Percentiles rank a stretch among this genome's conserved stretches.
Evolutionary conservation across 2,888 invertebrate species (phyloP).

Genomic region (Agrochola litura): DNA sequence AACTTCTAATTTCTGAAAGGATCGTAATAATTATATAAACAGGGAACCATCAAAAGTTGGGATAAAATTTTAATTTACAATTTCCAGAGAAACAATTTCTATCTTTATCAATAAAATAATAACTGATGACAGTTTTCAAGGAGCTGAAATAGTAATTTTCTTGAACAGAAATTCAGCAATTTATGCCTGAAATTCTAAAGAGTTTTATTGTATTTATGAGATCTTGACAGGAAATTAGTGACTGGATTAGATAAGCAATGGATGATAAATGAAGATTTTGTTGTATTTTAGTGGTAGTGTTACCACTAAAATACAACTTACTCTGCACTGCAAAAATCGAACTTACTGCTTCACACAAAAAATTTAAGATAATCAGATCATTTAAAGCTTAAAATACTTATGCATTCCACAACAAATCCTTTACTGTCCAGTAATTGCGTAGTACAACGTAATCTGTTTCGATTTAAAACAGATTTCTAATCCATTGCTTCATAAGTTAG

Average conservation of each 20-base stretch:
- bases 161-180: conserved; percentile 44
- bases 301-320: too few species aligned
- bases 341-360: neutral
- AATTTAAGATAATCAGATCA: too few species aligned
- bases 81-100: conserved; percentile 28
- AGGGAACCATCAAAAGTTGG: neutral
- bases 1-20: neutral
- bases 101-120: conserved; percentile 43
- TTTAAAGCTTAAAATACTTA: neutral
- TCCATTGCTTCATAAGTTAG: too few species aligned
- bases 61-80: conserved; percentile 22
- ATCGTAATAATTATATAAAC: neutral
- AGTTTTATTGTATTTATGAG: conserved; percentile 18
- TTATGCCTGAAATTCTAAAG: conserved; percentile 38
- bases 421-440: too few species aligned
- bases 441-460: too few species aligned
- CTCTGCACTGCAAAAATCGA: neutral
- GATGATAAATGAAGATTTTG: neutral
- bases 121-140: conserved; percentile 46
- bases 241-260: neutral
- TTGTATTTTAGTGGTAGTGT: neutral
- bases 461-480: too few species aligned
- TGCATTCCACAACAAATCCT: neutral
- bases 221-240: conserved; percentile 1
- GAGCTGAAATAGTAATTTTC: conserved; percentile 45